Percentiles rank a stretch among this genome's conserved stretches.
Conservation (phyloP, 2,113 vertebrate genomes). For the Egretta garzetta region DNA sequence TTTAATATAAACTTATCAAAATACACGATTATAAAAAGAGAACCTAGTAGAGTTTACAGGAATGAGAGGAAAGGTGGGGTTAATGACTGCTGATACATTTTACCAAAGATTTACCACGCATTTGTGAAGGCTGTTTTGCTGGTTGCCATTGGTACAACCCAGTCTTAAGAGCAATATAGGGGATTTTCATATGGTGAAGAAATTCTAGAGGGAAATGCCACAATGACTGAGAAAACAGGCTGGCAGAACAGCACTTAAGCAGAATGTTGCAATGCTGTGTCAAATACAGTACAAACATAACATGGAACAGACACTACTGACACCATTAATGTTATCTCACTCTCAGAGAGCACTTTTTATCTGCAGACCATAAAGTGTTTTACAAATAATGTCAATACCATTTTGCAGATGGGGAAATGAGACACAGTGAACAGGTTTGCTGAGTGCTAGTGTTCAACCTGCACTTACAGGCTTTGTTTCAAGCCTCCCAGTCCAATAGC, state of each 20-base stretch:
- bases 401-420: background rate
- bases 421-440: background rate
- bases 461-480: background rate
- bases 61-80: background rate
- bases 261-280: background rate
- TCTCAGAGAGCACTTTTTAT: background rate
- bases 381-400: background rate
- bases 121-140: background rate
- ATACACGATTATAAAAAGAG: background rate
- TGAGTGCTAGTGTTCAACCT: background rate
- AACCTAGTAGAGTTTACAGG: background rate
- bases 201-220: background rate
- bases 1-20: background rate
- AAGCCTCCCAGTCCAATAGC: background rate
- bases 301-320: background rate
- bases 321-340: background rate
- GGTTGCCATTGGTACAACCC: background rate
- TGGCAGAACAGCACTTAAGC: background rate
- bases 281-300: background rate
- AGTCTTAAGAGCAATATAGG: background rate
- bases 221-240: background rate
- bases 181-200: background rate
- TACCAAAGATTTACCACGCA: background rate
- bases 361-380: background rate
- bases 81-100: background rate